These are phyloP conservation scores for Danio kyathit DNA, from an alignment of 2,797 vertebrate species.

Conservation along the genomic window DNA sequence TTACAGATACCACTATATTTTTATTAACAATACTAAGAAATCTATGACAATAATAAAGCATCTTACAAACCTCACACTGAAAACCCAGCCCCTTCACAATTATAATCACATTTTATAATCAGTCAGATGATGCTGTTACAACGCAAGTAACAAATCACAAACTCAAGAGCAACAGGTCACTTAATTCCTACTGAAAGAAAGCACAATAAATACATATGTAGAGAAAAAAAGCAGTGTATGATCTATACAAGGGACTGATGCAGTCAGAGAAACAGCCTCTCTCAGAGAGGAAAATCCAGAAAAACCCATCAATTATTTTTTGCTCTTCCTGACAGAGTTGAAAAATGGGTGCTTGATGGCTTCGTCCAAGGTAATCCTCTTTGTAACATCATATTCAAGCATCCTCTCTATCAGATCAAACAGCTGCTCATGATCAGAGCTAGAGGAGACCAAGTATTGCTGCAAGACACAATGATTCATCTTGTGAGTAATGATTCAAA, in stretches of 20 bases:
- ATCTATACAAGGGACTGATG: constrained; percentile 84
- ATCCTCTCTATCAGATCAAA: constrained; percentile 89
- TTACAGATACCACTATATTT: constrained; percentile 16
- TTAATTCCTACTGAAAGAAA: constrained; percentile 19
- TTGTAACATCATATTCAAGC: constrained; percentile 86
- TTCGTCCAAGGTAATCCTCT: constrained; percentile 85
- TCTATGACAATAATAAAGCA: constrained; percentile 3
- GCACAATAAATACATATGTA: constrained; percentile 72
- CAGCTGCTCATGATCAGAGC: constrained; percentile 81
- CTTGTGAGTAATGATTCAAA: not conserved
- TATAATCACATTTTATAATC: not conserved
- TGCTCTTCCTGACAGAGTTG: constrained; percentile 66
- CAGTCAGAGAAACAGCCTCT: constrained; percentile 79
- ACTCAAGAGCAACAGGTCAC: constrained; percentile 4
- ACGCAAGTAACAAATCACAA: constrained; percentile 28
- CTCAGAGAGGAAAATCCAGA: constrained; percentile 64
- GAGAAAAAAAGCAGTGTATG: constrained; percentile 38
- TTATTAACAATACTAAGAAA: not conserved
- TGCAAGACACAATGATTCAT: constrained; percentile 55
- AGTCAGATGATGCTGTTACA: constrained; percentile 17
- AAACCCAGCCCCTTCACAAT: not conserved
- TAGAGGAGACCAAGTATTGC: constrained; percentile 85
- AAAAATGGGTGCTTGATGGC: constrained; percentile 87
- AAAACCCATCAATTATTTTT: not conserved
- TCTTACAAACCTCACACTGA: not conserved